phyloP scores from a whole-genome alignment of 1,140 invertebrate species.

The Zaprionus ornatus region DNA sequence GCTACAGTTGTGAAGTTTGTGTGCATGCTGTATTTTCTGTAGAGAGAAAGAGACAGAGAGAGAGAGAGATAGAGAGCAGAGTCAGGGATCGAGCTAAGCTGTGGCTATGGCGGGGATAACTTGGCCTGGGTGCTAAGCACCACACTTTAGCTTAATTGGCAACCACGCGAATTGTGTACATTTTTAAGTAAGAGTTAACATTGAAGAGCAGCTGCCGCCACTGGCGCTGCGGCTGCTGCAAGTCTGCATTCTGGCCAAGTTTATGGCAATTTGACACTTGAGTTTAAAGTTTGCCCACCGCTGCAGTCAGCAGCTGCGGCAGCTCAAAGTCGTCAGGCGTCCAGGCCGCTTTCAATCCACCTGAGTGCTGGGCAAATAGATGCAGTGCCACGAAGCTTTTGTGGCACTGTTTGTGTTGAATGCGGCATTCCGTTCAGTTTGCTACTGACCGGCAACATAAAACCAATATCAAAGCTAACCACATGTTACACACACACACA shows the following conservation, averaged over 20 bases:
- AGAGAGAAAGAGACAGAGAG: neutral
- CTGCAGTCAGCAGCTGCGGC: neutral
- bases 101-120: neutral
- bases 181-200: conserved; percentile 80
- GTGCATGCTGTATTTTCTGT: conserved; percentile 43
- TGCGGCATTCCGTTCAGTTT: conserved; percentile 14
- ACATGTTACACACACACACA: conserved; percentile 42
- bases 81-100: conserved; percentile 12
- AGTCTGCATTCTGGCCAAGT: conserved; percentile 23
- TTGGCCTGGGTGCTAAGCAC: conserved; percentile 50
- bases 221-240: neutral
- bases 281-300: conserved; percentile 37
- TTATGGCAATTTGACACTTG: conserved; percentile 68
- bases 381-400: conserved; percentile 20
- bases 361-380: conserved; percentile 50
- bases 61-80: neutral
- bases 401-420: conserved; percentile 32
- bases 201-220: conserved; percentile 46
- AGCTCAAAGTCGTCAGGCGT: neutral
- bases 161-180: conserved; percentile 70
- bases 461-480: conserved; percentile 63
- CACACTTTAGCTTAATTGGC: conserved; percentile 76
- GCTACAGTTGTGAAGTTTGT: conserved; percentile 67
- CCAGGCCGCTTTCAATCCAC: conserved; percentile 20
- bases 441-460: conserved; percentile 41